Percentiles rank a stretch among this genome's conserved stretches.
Conservation (phyloP, 1,140 invertebrate genomes). For the Trichogramma pretiosum region DNA sequence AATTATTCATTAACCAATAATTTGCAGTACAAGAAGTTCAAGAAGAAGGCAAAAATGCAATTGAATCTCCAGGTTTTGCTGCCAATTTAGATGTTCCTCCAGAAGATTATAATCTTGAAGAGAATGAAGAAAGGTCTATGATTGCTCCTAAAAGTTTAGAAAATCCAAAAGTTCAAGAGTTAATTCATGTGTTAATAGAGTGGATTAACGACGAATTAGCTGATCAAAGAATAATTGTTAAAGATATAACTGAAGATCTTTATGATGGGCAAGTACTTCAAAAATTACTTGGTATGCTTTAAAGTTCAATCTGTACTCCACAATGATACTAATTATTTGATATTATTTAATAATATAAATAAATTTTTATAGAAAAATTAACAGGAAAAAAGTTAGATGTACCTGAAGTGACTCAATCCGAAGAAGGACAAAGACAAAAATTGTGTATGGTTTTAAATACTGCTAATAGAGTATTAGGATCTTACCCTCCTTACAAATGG, state of each 20-base stretch:
- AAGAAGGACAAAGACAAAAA: slow-evolving; percentile 95
- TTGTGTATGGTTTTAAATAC: slow-evolving; percentile 78
- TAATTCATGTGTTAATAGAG: slow-evolving; percentile 84
- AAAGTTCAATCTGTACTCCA: slow-evolving; percentile 1
- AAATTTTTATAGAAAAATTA: slow-evolving; percentile 71
- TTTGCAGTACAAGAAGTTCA: slow-evolving; percentile 85
- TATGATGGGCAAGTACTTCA: slow-evolving; percentile 98
- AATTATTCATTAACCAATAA: neutral
- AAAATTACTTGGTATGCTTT: slow-evolving; percentile 71
- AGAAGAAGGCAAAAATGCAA: slow-evolving; percentile 92
- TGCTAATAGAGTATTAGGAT: slow-evolving; percentile 63
- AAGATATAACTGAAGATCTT: slow-evolving; percentile 92
- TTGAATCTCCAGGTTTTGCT: slow-evolving; percentile 87
- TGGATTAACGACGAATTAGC: slow-evolving; percentile 99
- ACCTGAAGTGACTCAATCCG: slow-evolving; percentile 96
- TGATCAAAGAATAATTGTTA: slow-evolving; percentile 92
- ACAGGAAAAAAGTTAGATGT: slow-evolving; percentile 87
- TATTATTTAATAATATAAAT: neutral
- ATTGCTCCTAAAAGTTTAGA: slow-evolving; percentile 82
- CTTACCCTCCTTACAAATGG: slow-evolving; percentile 66
- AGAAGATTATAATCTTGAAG: slow-evolving; percentile 85
- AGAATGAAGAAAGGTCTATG: slow-evolving; percentile 94
- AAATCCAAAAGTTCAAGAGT: slow-evolving; percentile 78
- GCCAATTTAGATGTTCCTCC: slow-evolving; percentile 76
- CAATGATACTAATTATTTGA: no score